Conservation (phyloP, 2,888 invertebrate genomes). For the Diachrysia chrysitis region DNA sequence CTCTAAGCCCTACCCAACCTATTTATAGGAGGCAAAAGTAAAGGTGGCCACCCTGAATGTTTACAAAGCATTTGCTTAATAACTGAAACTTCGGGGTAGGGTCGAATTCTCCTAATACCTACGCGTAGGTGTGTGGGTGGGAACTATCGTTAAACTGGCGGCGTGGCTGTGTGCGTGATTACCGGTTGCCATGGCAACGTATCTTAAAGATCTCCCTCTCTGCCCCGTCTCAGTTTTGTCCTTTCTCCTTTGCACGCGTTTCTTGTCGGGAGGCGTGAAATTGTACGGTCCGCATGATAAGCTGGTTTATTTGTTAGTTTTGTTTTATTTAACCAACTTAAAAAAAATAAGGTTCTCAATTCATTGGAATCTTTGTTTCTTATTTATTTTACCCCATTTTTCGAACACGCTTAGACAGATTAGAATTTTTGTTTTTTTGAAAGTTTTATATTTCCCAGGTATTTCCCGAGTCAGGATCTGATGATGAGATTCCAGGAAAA, state of each 20-base stretch:
- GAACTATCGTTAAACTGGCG: slow-evolving; percentile 75
- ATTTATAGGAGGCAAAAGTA: slow-evolving; percentile 83
- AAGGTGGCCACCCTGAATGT: slow-evolving; percentile 87
- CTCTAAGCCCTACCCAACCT: slow-evolving; percentile 81
- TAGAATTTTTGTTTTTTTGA: too few relatives aligned
- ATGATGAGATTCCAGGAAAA: too few relatives aligned
- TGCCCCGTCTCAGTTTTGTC: slow-evolving; percentile 87
- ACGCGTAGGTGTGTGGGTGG: slow-evolving; percentile 62
- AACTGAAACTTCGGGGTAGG: slow-evolving; percentile 87
- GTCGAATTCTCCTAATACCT: slow-evolving; percentile 87
- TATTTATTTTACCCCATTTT: too few relatives aligned
- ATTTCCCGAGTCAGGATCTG: too few relatives aligned
- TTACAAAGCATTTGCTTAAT: slow-evolving; percentile 89
- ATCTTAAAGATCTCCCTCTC: slow-evolving; percentile 89
- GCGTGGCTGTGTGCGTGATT: slow-evolving; percentile 73
- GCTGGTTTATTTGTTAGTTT: neutral
- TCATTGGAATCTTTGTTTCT: too few relatives aligned
- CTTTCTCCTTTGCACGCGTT: slow-evolving; percentile 88
- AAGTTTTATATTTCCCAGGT: too few relatives aligned
- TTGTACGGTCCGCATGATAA: slow-evolving; percentile 75
- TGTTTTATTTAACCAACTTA: too few relatives aligned
- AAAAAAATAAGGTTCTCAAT: too few relatives aligned
- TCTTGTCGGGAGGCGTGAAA: slow-evolving; percentile 86
- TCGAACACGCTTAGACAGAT: too few relatives aligned
- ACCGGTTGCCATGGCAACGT: slow-evolving; percentile 86